Percentiles rank a stretch among this genome's conserved stretches.
Evolutionary conservation across 2,888 invertebrate genomes (phyloP).

Genomic region (Andrena minutula): DNA sequence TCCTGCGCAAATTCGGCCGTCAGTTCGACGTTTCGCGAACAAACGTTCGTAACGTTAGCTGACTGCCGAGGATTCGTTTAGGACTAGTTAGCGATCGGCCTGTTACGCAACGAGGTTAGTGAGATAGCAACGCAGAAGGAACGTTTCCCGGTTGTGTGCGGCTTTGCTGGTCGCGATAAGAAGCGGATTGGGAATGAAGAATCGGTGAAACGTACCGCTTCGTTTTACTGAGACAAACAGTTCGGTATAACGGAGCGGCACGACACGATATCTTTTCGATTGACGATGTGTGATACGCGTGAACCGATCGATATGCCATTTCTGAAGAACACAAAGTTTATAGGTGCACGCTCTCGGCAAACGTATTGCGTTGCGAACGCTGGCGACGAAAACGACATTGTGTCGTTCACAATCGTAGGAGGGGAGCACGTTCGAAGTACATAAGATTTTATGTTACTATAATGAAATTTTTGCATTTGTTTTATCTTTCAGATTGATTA

Average conservation of each 20-base stretch:
- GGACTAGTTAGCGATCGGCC: not conserved
- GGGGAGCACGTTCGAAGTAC: not conserved
- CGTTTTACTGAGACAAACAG: not conserved
- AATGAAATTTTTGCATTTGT: not conserved
- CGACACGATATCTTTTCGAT: not conserved
- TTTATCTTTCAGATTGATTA: slow-evolving; percentile 21
- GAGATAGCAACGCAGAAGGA: slow-evolving; percentile 37
- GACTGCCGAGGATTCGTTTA: slow-evolving; percentile 51
- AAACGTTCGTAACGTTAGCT: slow-evolving; percentile 43
- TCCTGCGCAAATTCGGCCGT: slow-evolving; percentile 17
- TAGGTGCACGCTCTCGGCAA: not conserved
- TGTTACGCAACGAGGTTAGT: slow-evolving; percentile 61
- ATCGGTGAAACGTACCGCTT: slow-evolving; percentile 22
- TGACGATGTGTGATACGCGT: not conserved
- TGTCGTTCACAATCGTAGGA: not conserved
- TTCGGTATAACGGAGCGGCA: not conserved
- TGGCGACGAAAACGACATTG: not conserved
- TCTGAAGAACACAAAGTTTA: not conserved
- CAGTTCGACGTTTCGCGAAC: not conserved
- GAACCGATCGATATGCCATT: not conserved
- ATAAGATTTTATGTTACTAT: not conserved
- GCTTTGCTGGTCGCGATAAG: slow-evolving; percentile 30
- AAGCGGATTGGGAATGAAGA: not conserved
- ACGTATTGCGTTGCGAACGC: not conserved
- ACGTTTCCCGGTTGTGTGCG: slow-evolving; percentile 33